Percentiles rank a stretch among this genome's conserved stretches.
phyloP scores from a whole-genome alignment of 2,113 vertebrate genomes.

The Hippopotamus amphibius region DNA sequence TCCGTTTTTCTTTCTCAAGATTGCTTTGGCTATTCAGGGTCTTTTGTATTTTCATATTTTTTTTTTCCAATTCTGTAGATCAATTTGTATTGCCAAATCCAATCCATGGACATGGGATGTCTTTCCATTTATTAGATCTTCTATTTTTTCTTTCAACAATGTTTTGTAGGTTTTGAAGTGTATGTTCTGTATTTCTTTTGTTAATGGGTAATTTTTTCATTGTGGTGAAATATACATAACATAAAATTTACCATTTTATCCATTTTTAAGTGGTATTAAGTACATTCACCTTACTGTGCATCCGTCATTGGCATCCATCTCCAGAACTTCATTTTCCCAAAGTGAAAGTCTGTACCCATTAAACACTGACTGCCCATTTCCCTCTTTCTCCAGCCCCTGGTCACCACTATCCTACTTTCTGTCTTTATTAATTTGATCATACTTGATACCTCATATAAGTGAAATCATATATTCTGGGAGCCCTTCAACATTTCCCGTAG shows the following conservation, averaged over 20 bases:
- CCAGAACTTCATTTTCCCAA: background rate
- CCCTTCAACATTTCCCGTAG: background rate
- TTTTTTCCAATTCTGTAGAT: background rate
- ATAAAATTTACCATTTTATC: background rate
- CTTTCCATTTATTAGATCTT: background rate
- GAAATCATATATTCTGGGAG: background rate
- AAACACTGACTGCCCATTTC: background rate
- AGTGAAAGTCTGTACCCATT: background rate
- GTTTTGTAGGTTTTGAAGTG: background rate
- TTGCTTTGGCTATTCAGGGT: too few species aligned
- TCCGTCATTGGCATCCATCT: rapidly evolving
- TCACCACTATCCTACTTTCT: background rate
- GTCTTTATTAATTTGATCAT: background rate
- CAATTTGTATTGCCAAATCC: background rate
- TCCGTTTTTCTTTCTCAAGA: too few species aligned
- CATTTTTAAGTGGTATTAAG: background rate
- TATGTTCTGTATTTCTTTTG: background rate
- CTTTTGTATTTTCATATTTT: too few species aligned
- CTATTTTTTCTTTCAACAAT: background rate
- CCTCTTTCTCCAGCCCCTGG: background rate
- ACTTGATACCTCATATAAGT: background rate
- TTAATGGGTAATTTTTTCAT: background rate
- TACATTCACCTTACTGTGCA: background rate
- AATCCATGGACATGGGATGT: background rate
- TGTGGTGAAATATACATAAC: background rate